Base-by-base conservation (phyloP, 2,888 invertebrate species). In the Isoperla grammatica region DNA sequence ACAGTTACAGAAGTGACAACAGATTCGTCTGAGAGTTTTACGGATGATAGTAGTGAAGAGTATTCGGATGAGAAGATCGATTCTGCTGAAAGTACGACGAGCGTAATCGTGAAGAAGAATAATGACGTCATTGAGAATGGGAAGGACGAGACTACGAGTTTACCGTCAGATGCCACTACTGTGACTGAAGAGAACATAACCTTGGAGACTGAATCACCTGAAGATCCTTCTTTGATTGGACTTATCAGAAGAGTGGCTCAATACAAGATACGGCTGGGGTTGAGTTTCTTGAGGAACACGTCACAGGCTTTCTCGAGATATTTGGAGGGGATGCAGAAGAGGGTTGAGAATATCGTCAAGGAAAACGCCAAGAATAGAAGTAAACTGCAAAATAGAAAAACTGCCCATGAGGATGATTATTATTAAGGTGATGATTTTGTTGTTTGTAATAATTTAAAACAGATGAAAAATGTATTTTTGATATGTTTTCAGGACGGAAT, bases 301-400 rank as follows among this genome's bases (percentile, higher is more conserved):
- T 84, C 87, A 9, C 81, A 84, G 56, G 81, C 83, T 4, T 75
- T 88, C 53, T 83, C 83, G 29, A 81, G 79, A 68, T 86, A 87
- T 70, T 73, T 86, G 43, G 78, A 80, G 56, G 78, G 78, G 65
- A 81, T 86, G 63, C 83, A 86, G 67, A 68, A 68, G 71, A 56
- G 59, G 46, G 37, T 59, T 13, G 59, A 55, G 37, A 20, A 39
- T 9, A 39, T 53, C 19, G 39, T 15, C 39, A 53, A 29, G 8
- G 29, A 29, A 8, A 29, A 53, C 39, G 46, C 19, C 22, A 17
- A 46, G 22, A 22, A 46, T 12, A 53, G 37, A 19, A 53, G 11
- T 12, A 1, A 12, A 37, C 35, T 37, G 11, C 61, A 61, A 20
- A 55, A 57, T 22, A 20, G 55, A 37, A 57, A 37, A 13, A 35